Evolutionary conservation across 2,113 vertebrate genomes (phyloP).

Genomic region (Zosterops hypoxanthus): DNA sequence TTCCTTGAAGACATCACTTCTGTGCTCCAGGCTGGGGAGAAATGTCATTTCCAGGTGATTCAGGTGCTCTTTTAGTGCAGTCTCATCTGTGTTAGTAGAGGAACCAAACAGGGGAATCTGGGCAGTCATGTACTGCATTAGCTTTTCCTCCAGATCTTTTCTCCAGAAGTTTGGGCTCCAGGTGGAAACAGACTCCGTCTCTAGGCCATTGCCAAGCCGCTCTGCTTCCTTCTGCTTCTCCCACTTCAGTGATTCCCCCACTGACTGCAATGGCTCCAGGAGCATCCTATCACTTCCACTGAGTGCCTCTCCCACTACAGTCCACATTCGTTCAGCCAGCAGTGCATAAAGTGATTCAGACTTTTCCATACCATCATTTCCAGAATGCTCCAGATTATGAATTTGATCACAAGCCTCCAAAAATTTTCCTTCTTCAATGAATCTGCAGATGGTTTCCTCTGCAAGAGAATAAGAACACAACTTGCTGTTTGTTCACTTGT

Average conservation of each 20-base stretch:
- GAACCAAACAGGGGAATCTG: background rate
- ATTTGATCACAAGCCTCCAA: constrained; percentile 48
- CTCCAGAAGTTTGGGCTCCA: constrained; percentile 50
- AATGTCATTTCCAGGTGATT: background rate
- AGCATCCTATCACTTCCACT: background rate
- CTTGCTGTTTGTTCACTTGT: background rate
- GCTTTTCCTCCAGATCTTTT: constrained; percentile 38
- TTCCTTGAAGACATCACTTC: constrained; percentile 16
- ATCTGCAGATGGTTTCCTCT: constrained; percentile 45
- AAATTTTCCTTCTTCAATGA: constrained; percentile 45
- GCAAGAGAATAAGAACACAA: constrained; percentile 17
- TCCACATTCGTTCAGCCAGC: constrained; percentile 48
- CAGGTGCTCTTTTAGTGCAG: constrained; percentile 36
- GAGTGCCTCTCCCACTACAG: background rate
- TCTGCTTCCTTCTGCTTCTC: background rate
- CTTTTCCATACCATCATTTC: background rate
- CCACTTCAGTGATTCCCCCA: constrained; percentile 25
- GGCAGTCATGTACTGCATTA: background rate
- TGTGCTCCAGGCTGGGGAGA: background rate
- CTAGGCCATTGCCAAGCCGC: background rate
- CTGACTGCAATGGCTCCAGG: background rate
- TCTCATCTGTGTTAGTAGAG: background rate
- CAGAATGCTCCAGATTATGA: background rate
- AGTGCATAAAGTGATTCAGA: background rate
- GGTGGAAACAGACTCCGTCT: background rate